Conservation (phyloP, 1,140 invertebrate genomes). For the Drosophila orosa region DNA sequence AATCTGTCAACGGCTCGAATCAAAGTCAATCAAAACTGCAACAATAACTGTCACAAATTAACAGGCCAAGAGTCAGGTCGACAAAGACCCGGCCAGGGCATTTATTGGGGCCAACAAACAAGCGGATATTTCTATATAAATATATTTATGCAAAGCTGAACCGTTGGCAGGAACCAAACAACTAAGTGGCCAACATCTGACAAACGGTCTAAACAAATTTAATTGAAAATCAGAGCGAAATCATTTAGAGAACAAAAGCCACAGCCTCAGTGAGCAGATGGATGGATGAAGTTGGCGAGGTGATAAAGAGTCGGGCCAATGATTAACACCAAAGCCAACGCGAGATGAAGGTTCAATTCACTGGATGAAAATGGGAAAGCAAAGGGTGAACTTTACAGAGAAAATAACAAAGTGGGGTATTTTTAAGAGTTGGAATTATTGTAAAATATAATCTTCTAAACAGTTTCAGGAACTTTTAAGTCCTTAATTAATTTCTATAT, state of each 20-base stretch:
- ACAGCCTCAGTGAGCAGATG: constrained; percentile 23
- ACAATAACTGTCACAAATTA: constrained; percentile 75
- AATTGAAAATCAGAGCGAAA: constrained; percentile 74
- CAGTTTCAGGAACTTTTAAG: too few relatives aligned
- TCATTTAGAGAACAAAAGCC: constrained; percentile 54
- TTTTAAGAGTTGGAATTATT: too few relatives aligned
- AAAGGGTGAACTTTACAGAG: constrained; percentile 5
- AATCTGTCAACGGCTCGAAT: constrained; percentile 56
- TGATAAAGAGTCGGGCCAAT: constrained; percentile 23
- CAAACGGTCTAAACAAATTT: constrained; percentile 53
- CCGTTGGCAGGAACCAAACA: constrained; percentile 69
- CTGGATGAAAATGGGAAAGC: neutral
- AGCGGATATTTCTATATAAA: constrained; percentile 17
- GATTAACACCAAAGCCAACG: constrained; percentile 47
- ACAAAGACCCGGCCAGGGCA: constrained; percentile 47
- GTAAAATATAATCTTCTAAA: neutral
- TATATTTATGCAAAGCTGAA: constrained; percentile 38
- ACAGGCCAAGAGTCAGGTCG: constrained; percentile 29
- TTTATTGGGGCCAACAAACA: constrained; percentile 53
- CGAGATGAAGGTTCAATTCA: constrained; percentile 8
- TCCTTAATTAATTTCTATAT: too few relatives aligned
- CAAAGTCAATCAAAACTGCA: constrained; percentile 71
- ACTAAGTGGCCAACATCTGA: constrained; percentile 56
- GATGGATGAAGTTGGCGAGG: constrained; percentile 44
- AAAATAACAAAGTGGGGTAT: neutral